Conservation (phyloP, 2,113 vertebrate species). For the Antigone vipio region DNA sequence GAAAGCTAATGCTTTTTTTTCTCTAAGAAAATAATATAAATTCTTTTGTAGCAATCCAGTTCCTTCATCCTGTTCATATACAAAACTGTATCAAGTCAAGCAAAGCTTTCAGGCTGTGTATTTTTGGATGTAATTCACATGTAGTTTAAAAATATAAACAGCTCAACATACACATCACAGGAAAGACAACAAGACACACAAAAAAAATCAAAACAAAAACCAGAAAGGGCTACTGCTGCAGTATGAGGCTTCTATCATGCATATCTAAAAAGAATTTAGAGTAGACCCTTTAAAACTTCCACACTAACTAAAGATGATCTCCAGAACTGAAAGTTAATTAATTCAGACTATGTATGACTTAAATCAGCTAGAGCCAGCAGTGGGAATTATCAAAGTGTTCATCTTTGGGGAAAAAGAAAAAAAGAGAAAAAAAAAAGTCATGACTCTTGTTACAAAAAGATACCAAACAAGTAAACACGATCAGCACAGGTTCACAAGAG, state of each 20-base stretch:
- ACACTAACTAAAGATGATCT: background rate
- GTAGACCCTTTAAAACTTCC: background rate
- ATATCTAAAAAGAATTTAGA: background rate
- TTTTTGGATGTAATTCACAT: rapidly evolving
- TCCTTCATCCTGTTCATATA: background rate
- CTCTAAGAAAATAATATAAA: background rate
- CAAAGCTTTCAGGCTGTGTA: background rate
- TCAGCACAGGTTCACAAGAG: background rate
- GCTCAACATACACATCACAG: background rate
- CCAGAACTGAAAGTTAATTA: background rate
- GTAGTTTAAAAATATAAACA: background rate
- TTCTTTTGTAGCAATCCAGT: background rate
- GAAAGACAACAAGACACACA: background rate
- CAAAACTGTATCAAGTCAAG: background rate
- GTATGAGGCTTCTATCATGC: rapidly evolving
- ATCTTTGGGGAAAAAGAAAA: background rate
- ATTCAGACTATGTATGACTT: background rate
- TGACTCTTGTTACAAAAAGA: background rate
- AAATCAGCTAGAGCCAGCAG: background rate
- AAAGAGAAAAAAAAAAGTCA: background rate
- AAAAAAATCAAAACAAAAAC: background rate
- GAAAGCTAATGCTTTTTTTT: background rate
- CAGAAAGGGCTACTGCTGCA: background rate
- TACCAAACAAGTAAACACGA: rapidly evolving
- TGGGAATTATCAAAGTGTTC: background rate